Conservation (phyloP, 2,113 vertebrate species). For the Atlantisia rogersi region DNA sequence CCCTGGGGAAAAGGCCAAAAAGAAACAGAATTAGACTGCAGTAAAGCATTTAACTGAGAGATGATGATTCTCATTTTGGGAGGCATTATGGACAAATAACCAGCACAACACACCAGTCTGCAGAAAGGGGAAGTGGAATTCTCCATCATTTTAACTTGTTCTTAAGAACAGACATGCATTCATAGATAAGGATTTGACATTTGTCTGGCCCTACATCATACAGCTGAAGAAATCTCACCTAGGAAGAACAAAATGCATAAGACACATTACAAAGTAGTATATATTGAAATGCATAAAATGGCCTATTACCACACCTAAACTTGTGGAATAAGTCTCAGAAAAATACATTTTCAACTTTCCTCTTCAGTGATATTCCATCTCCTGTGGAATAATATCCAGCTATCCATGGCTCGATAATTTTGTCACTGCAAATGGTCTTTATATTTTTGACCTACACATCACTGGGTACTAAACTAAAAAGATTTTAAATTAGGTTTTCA, state of each 20-base stretch:
- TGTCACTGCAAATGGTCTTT: not conserved
- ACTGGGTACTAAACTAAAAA: not conserved
- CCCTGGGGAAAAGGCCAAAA: not conserved
- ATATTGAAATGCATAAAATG: not conserved
- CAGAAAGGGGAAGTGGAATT: not conserved
- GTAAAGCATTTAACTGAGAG: not conserved
- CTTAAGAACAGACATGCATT: not conserved
- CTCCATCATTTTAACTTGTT: not conserved
- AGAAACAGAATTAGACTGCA: not conserved
- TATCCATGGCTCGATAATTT: not conserved
- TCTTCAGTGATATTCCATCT: not conserved
- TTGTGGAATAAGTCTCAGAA: not conserved
- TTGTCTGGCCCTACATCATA: not conserved
- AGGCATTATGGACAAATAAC: not conserved
- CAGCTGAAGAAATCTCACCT: not conserved
- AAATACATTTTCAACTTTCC: not conserved
- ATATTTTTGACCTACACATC: not conserved
- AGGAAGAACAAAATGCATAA: not conserved
- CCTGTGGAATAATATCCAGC: not conserved
- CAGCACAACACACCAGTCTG: not conserved
- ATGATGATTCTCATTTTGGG: not conserved
- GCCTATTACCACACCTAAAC: not conserved
- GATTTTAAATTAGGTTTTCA: constrained; percentile 12
- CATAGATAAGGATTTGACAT: not conserved
- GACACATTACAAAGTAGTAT: not conserved